A percentile compares a stretch with the other conserved stretches of the same genome.
These are phyloP conservation scores for Molanna angustata DNA, from an alignment of 2,888 invertebrate genomes.

Conservation along the genomic window DNA sequence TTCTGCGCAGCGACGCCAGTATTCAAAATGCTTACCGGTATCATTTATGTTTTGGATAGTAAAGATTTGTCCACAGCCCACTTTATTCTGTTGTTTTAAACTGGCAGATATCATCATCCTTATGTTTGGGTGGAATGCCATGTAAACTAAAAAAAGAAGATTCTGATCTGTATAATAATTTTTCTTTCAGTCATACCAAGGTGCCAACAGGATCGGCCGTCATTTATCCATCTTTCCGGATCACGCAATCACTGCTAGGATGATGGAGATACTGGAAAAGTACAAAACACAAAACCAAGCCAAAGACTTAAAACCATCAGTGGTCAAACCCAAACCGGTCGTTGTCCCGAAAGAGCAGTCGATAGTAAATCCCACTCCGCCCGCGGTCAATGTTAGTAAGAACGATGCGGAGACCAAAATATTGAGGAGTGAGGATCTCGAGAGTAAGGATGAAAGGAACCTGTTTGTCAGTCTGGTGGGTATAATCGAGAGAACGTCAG, in stretches of 20 bases:
- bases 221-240: conserved; percentile 22
- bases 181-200: conserved; percentile 23
- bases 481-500: conserved; percentile 24
- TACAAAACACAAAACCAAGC: conserved; percentile 20
- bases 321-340: background rate
- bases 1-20: too few species aligned
- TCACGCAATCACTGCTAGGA: conserved; percentile 24
- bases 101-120: too few species aligned
- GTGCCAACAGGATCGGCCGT: conserved; percentile 20
- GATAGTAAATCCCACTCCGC: background rate
- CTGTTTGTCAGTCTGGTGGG: conserved; percentile 24
- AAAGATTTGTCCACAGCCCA: too few species aligned
- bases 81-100: too few species aligned
- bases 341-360: background rate
- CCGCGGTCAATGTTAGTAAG: background rate
- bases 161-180: too few species aligned
- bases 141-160: too few species aligned
- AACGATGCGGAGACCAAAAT: conserved; percentile 10
- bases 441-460: conserved; percentile 27
- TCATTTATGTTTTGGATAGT: too few species aligned
- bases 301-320: conserved; percentile 17
- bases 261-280: conserved; percentile 17
- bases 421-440: conserved; percentile 2
- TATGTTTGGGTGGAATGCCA: too few species aligned
- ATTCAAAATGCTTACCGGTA: too few species aligned